Conservation (phyloP, 2,113 vertebrate species). For the Pluvianellus socialis region DNA sequence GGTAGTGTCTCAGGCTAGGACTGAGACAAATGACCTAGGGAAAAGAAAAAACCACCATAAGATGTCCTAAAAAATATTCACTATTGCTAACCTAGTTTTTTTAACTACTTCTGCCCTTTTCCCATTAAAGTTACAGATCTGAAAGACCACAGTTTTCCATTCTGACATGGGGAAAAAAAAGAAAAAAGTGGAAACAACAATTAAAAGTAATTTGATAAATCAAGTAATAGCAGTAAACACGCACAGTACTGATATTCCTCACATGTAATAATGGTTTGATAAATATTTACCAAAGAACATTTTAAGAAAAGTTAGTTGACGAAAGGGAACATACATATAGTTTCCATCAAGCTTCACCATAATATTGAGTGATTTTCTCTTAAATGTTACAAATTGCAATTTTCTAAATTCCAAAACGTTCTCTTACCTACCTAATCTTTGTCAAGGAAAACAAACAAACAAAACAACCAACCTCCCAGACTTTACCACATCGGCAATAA, state of each 20-base stretch:
- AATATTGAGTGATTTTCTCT: not conserved
- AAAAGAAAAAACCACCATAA: not conserved
- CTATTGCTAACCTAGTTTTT: not conserved
- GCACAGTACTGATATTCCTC: not conserved
- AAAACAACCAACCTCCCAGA: not conserved
- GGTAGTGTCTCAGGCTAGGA: not conserved
- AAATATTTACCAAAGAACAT: not conserved
- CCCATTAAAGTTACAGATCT: not conserved
- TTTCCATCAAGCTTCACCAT: not conserved
- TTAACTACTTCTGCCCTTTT: not conserved
- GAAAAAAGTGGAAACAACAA: not conserved
- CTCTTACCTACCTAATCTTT: not conserved
- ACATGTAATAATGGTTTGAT: not conserved
- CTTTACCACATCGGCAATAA: conserved; percentile 1
- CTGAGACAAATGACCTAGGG: not conserved
- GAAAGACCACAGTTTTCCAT: not conserved
- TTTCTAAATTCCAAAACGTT: not conserved
- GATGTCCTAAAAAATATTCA: not conserved
- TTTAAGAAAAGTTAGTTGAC: not conserved
- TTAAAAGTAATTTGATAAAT: not conserved
- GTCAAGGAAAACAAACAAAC: not conserved
- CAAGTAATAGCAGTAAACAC: not conserved
- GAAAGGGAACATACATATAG: not conserved
- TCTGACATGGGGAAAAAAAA: not conserved
- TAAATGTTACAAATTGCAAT: not conserved